Conservation (phyloP, 2,888 invertebrate genomes). For the Clostera curtula region DNA sequence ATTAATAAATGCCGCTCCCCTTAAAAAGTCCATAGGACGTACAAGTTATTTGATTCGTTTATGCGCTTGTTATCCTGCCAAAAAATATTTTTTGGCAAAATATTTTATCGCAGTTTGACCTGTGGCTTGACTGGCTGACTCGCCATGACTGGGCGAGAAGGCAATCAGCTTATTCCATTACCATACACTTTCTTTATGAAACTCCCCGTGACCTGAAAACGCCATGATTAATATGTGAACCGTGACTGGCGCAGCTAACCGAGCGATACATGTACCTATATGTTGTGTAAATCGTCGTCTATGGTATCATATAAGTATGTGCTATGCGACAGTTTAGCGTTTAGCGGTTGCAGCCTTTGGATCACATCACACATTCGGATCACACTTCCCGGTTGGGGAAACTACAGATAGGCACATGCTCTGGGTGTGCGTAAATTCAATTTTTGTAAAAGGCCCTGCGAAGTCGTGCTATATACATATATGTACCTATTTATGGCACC, state of each 20-base stretch:
- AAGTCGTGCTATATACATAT: slow-evolving; percentile 12
- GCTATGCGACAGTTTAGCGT: too few relatives aligned
- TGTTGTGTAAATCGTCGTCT: too few relatives aligned
- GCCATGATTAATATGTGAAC: slow-evolving; percentile 56
- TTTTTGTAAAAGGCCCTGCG: too few relatives aligned
- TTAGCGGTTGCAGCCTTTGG: too few relatives aligned
- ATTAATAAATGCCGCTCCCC: too few relatives aligned
- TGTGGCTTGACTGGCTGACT: slow-evolving; percentile 22
- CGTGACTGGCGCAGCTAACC: slow-evolving; percentile 49
- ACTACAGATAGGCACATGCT: too few relatives aligned
- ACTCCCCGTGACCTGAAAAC: slow-evolving; percentile 41
- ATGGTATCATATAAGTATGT: too few relatives aligned
- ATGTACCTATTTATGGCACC: slow-evolving; percentile 7
- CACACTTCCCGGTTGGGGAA: too few relatives aligned
- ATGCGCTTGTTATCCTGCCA: neutral
- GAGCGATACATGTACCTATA: slow-evolving; percentile 15
- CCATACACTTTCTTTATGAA: slow-evolving; percentile 57
- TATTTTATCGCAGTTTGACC: slow-evolving; percentile 7
- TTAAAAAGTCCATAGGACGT: too few relatives aligned
- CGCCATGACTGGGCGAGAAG: slow-evolving; percentile 32
- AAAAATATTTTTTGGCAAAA: neutral
- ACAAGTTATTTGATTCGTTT: neutral
- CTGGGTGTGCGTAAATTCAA: too few relatives aligned
- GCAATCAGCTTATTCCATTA: slow-evolving; percentile 54
- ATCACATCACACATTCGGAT: too few relatives aligned